Percentiles rank a stretch among this genome's conserved stretches.
phyloP scores from a whole-genome alignment of 1,140 invertebrate species.

The Acromyrmex echinatior region DNA sequence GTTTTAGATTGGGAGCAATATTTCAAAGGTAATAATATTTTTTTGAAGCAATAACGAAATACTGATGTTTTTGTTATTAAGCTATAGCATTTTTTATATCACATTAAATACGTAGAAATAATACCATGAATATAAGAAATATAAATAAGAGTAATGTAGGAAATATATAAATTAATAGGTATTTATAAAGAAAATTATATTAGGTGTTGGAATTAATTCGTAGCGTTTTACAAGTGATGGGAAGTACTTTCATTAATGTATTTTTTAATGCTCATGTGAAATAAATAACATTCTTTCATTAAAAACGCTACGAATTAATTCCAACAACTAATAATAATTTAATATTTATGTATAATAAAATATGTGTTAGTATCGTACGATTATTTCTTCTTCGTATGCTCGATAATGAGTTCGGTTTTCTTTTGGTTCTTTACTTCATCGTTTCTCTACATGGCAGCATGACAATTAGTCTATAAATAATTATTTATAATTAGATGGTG shows the following conservation, averaged over 20 bases:
- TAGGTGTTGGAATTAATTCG: too few species aligned
- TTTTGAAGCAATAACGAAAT: background rate
- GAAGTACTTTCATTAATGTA: too few species aligned
- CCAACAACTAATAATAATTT: too few species aligned
- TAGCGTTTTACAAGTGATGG: too few species aligned
- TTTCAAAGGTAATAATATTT: background rate
- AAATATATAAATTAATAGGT: background rate
- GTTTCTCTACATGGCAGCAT: conserved; percentile 1
- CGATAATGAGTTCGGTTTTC: conserved; percentile 18
- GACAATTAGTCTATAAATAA: conserved; percentile 80
- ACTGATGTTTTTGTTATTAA: background rate
- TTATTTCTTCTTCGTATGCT: background rate
- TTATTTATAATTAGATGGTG: conserved; percentile 80
- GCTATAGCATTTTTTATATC: background rate
- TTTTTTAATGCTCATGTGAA: too few species aligned
- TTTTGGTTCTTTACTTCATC: conserved; percentile 17
- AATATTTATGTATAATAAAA: background rate
- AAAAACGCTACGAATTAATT: too few species aligned
- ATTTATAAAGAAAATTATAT: background rate
- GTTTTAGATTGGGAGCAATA: background rate
- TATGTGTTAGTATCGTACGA: background rate
- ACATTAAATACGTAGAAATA: background rate
- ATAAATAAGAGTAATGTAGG: background rate
- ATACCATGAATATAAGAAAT: background rate
- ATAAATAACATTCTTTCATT: too few species aligned